A percentile compares a stretch with the other conserved stretches of the same genome.
Evolutionary conservation across 2,113 vertebrate species (phyloP).

Genomic region (Lota lota): DNA sequence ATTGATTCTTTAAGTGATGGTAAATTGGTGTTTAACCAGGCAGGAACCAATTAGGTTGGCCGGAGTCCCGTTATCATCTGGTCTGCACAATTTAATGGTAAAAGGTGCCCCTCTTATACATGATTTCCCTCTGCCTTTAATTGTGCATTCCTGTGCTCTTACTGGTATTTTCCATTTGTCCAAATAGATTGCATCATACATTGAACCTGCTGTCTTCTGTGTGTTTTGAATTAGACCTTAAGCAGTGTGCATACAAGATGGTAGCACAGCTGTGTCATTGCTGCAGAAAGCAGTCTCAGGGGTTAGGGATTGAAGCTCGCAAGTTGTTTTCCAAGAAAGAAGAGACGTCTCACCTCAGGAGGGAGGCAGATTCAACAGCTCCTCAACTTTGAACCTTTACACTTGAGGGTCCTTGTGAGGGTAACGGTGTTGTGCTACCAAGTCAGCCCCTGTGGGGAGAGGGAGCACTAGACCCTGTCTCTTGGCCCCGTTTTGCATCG

Average conservation of each 20-base stretch:
- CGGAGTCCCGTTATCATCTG: constrained; percentile 4
- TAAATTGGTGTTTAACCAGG: no score
- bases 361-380: constrained; percentile 27
- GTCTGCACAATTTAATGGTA: constrained; percentile 16
- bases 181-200: no score
- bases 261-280: no score
- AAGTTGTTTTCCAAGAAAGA: not conserved
- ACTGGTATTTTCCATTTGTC: no score
- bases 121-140: no score
- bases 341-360: constrained; percentile 9
- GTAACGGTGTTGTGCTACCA: constrained; percentile 30
- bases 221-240: no score
- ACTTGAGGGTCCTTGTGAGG: constrained; percentile 24
- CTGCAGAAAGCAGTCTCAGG: no score
- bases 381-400: constrained; percentile 41
- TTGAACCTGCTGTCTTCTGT: no score
- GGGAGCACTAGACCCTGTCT: constrained; percentile 25
- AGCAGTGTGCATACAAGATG: no score
- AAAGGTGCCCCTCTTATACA: not conserved
- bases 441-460: constrained; percentile 25
- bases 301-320: no score
- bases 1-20: constrained; percentile 1
- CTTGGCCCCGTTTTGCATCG: constrained; percentile 13
- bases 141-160: no score
- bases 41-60: not conserved